These are phyloP conservation scores for Heteropelma amictum DNA, from an alignment of 2,888 invertebrate species.

Conservation along the genomic window DNA sequence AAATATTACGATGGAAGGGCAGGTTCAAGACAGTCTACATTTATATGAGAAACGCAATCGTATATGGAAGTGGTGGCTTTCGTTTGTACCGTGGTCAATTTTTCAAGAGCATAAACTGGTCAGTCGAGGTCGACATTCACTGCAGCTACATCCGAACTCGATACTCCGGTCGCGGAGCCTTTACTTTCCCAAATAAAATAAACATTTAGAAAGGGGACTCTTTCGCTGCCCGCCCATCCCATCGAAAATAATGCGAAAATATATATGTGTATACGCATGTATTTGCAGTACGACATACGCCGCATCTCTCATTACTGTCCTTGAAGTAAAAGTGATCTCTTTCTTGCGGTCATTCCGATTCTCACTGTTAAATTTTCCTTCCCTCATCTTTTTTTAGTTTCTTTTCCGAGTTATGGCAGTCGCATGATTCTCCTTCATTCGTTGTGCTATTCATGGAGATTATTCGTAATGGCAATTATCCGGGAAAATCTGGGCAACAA, in stretches of 20 bases:
- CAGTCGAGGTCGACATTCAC: constrained; percentile 49
- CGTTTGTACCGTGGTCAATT: not conserved
- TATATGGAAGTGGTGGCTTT: not conserved
- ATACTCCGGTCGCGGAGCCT: constrained; percentile 28
- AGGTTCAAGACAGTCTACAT: not conserved
- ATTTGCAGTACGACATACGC: not conserved
- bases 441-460: too few relatives aligned
- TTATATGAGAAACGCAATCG: not conserved
- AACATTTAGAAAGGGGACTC: constrained; percentile 74
- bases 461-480: too few relatives aligned
- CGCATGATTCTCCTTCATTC: too few relatives aligned
- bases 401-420: not conserved
- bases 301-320: constrained; percentile 50
- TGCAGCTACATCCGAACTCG: constrained; percentile 31
- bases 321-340: constrained; percentile 73
- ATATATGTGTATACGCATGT: constrained; percentile 9
- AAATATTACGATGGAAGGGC: not conserved
- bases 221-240: constrained; percentile 50
- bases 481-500: too few relatives aligned
- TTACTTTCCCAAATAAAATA: constrained; percentile 73
- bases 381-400: constrained; percentile 31
- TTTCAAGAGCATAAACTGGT: constrained; percentile 20
- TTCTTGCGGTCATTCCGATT: constrained; percentile 49
- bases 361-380: constrained; percentile 28
- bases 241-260: constrained; percentile 17